Evolutionary conservation across 1,140 invertebrate genomes (phyloP), one percentile per base, ranked within the genome.

Genomic region (Ganaspis sp.): DNA sequence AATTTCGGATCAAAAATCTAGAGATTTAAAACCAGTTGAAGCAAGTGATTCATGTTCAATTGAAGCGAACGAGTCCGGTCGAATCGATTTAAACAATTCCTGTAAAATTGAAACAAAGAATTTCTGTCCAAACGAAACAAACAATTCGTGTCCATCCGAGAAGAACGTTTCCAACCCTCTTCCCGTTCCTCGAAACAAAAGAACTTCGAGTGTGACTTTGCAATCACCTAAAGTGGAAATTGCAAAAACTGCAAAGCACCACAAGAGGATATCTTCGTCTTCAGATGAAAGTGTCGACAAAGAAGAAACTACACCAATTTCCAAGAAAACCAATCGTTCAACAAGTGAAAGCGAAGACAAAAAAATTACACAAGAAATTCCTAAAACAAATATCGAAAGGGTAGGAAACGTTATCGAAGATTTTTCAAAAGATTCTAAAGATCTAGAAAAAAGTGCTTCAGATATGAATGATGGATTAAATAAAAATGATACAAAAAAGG

Each of bases 211-310:
- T 75, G 54, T 72, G 8, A 21, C 53, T n/a, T 9, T 8, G 21
- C 72, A 75, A 38, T 34, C 58, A 11, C 26, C 42, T 11, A 83
- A 84, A 0, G 85, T 12, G 29, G 23, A 64, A 29, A n/a, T n/a
- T n/a, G n/a, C n/a, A n/a, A n/a, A n/a, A n/a, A n/a, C n/a, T 34
- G 2, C 29, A 34, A 34, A 72, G 83, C 86, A 74, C 42, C 29
- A 37, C 21, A 69, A 23, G 45, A 49, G 45, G 17, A 83, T 37
- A 1, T 73, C 70, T 0, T 79, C 53, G 1, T 77, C 15, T 2
- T 11, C 23, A 0, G 75, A 80, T 3, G 40, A n/a, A n/a, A n/a
- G n/a, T n/a, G n/a, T n/a, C n/a, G n/a, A 64, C 1, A 76, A 75
- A 23, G 70, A 77, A 8, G 49, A 42, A 17, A 38, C 54, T n/a